phyloP scores from a whole-genome alignment of 2,113 vertebrate species.

The Collichthys lucidus region DNA sequence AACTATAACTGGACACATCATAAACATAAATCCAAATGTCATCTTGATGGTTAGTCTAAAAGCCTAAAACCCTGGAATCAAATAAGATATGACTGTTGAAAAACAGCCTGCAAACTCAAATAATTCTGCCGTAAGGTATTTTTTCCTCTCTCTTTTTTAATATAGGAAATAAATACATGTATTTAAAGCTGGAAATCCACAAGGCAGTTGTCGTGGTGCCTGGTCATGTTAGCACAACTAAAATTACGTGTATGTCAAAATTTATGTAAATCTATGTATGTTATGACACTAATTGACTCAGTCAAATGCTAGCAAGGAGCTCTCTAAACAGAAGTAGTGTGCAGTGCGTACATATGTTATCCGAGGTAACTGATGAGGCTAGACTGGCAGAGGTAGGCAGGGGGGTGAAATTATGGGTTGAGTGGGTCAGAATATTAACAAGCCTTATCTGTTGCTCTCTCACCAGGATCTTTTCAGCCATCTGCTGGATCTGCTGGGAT shows the following conservation, averaged over 20 bases:
- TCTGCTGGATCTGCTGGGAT: slow-evolving; percentile 99
- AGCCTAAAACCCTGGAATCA: background rate
- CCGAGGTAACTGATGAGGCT: slow-evolving; percentile 37
- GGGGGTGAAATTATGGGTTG: slow-evolving; percentile 47
- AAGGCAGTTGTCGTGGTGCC: slow-evolving; percentile 51
- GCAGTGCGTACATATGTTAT: slow-evolving; percentile 22
- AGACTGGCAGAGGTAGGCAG: slow-evolving; percentile 26
- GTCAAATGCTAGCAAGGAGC: slow-evolving; percentile 18
- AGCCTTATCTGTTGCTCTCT: slow-evolving; percentile 77
- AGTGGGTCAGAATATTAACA: slow-evolving; percentile 57
- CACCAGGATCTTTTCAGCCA: slow-evolving; percentile 99
- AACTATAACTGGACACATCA: slow-evolving; percentile 1
- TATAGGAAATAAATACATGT: slow-evolving; percentile 55
- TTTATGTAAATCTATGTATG: slow-evolving; percentile 6
- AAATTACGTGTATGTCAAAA: slow-evolving; percentile 4
- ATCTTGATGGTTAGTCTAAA: background rate
- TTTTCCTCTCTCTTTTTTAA: too few relatives aligned
- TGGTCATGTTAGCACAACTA: slow-evolving; percentile 59
- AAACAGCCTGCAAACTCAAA: background rate
- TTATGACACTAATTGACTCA: slow-evolving; percentile 4
- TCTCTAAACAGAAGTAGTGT: slow-evolving; percentile 14
- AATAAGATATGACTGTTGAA: background rate
- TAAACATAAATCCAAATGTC: background rate
- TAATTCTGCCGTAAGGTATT: background rate
- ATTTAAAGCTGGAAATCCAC: slow-evolving; percentile 73